Evolutionary conservation across 2,888 invertebrate genomes (phyloP), one percentile per base, ranked within the genome.

Genomic region (Amphipoea oculea): DNA sequence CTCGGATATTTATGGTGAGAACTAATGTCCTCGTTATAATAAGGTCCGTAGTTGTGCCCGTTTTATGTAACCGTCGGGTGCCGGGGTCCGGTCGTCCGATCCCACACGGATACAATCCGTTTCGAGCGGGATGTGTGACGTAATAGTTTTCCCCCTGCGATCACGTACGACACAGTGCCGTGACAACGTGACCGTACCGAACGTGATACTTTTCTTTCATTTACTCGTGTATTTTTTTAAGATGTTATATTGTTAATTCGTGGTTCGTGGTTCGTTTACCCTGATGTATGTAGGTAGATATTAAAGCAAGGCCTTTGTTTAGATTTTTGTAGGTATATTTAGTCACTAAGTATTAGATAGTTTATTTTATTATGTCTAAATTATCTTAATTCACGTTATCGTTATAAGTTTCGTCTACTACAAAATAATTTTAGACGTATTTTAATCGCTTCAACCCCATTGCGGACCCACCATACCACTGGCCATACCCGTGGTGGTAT

Each of bases 71-170:
- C 68, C 68, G 67, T 42, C 57, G 76, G 63, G 57, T 76, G 29
- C 65, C 14, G 60, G 69, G 51, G 66, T 71, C 84, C 73, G 54
- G 51, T 63, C 63, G 60, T 76, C 82, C 57, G 68, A 54, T 73
- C 70, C 73, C 68, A 54, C 76, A 66, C 68, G 70, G 76, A 79
- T 78, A 79, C 78, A 86, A 88, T 88, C 87, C 70, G 81, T 71
- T 78, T 70, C 70, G 73, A 70, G 72, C 78, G 66, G 76, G 78
- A 71, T 76, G 70, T 82, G 76, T 81, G 86, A 81, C 79, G 76
- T 86, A 76, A 87, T 82, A 88, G 82, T 84, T 87, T 86, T 83
- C 63, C 72, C 60, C 57, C 54, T 54, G 78, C 75, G 81, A 78
- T 86, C 86, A 87, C 89, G 87, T 88, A 67, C 79, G 48, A 67